phyloP scores from a whole-genome alignment of 2,888 invertebrate genomes.

The Zaprionus bogoriensis region DNA sequence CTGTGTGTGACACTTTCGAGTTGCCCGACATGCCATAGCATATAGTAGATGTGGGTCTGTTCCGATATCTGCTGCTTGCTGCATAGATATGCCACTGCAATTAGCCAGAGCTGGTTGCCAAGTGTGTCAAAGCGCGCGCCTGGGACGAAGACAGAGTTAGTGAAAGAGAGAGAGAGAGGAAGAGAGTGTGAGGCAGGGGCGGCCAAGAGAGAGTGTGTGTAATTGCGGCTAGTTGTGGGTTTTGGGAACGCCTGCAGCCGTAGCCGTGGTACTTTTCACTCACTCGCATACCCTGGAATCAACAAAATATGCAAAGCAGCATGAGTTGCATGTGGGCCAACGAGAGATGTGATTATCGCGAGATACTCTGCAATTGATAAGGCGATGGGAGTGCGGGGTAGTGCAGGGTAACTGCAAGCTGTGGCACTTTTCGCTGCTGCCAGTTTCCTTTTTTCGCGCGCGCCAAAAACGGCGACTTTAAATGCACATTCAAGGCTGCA shows the following conservation, averaged over 20 bases:
- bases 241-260: conserved; percentile 37
- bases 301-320: not conserved
- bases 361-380: not conserved
- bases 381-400: not conserved
- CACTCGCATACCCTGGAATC: not conserved
- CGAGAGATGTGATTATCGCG: no score
- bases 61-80: not conserved
- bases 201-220: not conserved
- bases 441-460: conserved; percentile 47
- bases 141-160: not conserved
- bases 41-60: not conserved
- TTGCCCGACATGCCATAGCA: not conserved
- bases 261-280: not conserved
- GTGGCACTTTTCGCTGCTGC: conserved; percentile 7
- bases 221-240: conserved; percentile 46
- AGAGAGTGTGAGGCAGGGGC: no score
- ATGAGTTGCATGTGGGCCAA: not conserved
- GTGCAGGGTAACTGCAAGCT: conserved; percentile 26
- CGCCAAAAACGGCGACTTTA: conserved; percentile 67
- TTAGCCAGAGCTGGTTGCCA: conserved; percentile 56
- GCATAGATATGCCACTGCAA: conserved; percentile 48
- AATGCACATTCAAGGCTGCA: conserved; percentile 74
- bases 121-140: conserved; percentile 42
- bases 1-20: conserved; percentile 17
- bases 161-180: not conserved